These are phyloP conservation scores for Oedothorax gibbosus DNA, from an alignment of 1,140 invertebrate genomes.

Conservation along the genomic window DNA sequence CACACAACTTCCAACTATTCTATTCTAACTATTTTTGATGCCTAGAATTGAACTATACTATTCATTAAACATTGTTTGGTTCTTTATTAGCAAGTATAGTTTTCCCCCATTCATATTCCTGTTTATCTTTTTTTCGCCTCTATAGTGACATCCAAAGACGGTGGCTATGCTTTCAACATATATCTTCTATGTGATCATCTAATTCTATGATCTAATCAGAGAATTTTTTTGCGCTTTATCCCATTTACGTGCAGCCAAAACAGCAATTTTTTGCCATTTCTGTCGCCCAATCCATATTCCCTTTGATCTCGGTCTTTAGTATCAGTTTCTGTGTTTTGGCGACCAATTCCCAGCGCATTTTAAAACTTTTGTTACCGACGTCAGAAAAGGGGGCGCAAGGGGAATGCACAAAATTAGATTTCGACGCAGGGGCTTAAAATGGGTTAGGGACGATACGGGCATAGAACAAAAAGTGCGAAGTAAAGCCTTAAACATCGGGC, in stretches of 20 bases:
- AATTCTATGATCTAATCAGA: too few species aligned
- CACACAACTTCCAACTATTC: too few species aligned
- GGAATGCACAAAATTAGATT: constrained; percentile 56
- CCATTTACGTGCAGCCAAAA: neutral
- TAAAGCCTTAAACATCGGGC: neutral
- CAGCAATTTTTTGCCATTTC: neutral
- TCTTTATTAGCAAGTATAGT: too few species aligned
- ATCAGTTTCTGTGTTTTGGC: constrained; percentile 60
- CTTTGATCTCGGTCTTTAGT: constrained; percentile 57
- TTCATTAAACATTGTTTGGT: too few species aligned
- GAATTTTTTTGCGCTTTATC: too few species aligned
- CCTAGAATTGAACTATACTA: too few species aligned
- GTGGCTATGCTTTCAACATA: too few species aligned
- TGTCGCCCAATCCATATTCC: neutral
- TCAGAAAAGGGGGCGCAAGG: constrained; percentile 14
- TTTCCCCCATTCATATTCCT: too few species aligned
- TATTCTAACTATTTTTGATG: too few species aligned
- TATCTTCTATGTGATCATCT: too few species aligned
- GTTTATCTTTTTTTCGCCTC: too few species aligned
- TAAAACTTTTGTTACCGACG: constrained; percentile 59
- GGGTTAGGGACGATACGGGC: constrained; percentile 53
- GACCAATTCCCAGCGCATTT: constrained; percentile 60
- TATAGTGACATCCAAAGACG: too few species aligned
- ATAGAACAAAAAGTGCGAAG: constrained; percentile 21
- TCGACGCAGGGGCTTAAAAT: constrained; percentile 55